Base-by-base conservation (phyloP, 1,140 invertebrate species). In the Bombus confusus region DNA sequence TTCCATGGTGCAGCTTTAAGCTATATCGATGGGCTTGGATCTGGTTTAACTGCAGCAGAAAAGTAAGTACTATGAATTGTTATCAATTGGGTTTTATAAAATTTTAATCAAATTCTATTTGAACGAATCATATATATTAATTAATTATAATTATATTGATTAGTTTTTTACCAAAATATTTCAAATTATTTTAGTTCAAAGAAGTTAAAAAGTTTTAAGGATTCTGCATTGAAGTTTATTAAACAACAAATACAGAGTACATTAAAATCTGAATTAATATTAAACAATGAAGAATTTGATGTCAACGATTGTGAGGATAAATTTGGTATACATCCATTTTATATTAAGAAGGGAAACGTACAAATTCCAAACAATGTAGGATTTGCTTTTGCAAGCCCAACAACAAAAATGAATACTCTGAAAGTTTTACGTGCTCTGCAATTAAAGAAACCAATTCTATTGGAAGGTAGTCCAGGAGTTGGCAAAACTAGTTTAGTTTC, bases 391-490 rank as follows among this genome's bases (percentile, higher is more conserved):
- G 95, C 97, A 68, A 98, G 98, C 0, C 97, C 98, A 2, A 99
- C 98, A 13, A 98, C 98, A 2, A 96, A 96, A 83, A 93, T 96
- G 13, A 99, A 99, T 96, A 96, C 97, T 3, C 95, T 98, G 43
- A 96, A 98, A 90, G 91, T 99, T 37, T 94, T 99, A 43, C 96
- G 99, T 86, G 98, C 97, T 1, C 95, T 99, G 87, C 98, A 99
- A 83, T 94, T 99, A 79, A 96, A 96, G 71, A 98, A 99, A 93
- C 99, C 99, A 1, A 97, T 99, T 78, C 96, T 99, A 74, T 93
- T 99, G 47, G 99, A 99, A 96, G 99, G 99, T 28, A 98, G 98
- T 93, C 99, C 99, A 4, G 99, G 99, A 8, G 99, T 99, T 64
- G 99, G 99, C 9, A 99, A 99, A 95, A 99, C 99, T 0, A 99